Base-by-base conservation (phyloP, 2,113 vertebrate genomes). In the Geothlypis trichas region DNA sequence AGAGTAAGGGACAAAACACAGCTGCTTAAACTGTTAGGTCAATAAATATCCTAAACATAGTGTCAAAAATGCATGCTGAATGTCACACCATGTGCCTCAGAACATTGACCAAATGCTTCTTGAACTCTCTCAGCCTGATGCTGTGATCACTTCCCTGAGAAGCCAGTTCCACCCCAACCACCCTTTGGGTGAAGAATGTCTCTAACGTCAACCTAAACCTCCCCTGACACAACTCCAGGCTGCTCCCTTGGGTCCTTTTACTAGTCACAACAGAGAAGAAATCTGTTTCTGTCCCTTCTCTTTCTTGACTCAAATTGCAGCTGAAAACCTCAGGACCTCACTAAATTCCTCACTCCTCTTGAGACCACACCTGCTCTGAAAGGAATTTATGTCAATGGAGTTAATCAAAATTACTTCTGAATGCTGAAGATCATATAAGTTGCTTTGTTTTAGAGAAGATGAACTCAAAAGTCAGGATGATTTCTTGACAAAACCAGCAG, bases 61-160 rank as follows among this genome's bases (percentile, higher is more conserved):
- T 5, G 19, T 54, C 4, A 15, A 81, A 93, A 89, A 89, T 4
- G 11, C 2, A 4, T 74, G 20, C 11, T 59, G 23, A 71, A 46
- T 41, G 19, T 59, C 31, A 37, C 44, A 17, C 11, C 17, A 2
- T 7, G 31, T 33, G 7, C 14, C 44, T 27, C 0, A 52, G 37
- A 18, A 14, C 6, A 10, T 17, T 37, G 27, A 51, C 17, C 52
- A 31, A 67, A 2, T 0, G 0, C 3, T 27, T 18, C 21, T 15
- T 52, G 54, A 59, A 0, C 22, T 52, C 27, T 37, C 11, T 2
- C 37, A 37, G 63, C 31, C 22, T 68, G 42, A 11, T 51, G 37
- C 37, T 68, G 46, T 37, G 46, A 52, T 9, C 31, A 12, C 27
- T 33, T 3, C 9, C 11, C 33, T 61, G 46, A 17, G 18, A 21